phyloP scores from a whole-genome alignment of 2,113 vertebrate genomes.

The Oreotrochilus melanogaster region DNA sequence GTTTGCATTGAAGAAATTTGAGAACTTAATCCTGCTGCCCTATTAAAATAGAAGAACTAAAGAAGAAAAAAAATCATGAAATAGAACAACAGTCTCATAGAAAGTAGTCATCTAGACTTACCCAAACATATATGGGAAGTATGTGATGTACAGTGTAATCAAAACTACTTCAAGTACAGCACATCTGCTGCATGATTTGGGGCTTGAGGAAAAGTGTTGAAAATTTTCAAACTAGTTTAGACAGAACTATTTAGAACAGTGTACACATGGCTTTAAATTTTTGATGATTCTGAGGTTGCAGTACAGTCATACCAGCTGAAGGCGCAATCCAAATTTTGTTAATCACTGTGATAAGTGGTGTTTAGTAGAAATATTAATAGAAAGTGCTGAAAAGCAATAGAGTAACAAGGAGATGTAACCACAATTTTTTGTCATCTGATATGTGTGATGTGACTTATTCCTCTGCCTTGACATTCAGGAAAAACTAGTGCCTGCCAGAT shows the following conservation, averaged over 20 bases:
- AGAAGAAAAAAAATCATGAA: background rate
- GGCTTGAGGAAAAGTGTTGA: background rate
- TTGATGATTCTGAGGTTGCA: background rate
- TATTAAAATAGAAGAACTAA: background rate
- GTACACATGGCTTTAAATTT: background rate
- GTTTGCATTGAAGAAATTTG: background rate
- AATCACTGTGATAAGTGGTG: background rate
- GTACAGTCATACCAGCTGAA: background rate
- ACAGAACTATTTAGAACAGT: background rate
- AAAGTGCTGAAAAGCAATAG: conserved; percentile 1
- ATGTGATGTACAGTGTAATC: background rate
- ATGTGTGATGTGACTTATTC: background rate
- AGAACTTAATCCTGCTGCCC: background rate
- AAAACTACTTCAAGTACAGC: background rate
- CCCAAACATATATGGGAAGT: background rate
- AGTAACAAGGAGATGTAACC: background rate
- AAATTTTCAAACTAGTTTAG: background rate
- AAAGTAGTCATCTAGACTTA: background rate
- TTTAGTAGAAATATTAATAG: background rate
- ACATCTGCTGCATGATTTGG: background rate
- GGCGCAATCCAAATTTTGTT: background rate
- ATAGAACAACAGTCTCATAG: background rate
- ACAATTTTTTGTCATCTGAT: background rate
- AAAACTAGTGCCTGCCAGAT: background rate
- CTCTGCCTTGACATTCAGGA: background rate